Base-by-base conservation (phyloP, 2,797 vertebrate genomes). In the Vespertilio murinus region DNA sequence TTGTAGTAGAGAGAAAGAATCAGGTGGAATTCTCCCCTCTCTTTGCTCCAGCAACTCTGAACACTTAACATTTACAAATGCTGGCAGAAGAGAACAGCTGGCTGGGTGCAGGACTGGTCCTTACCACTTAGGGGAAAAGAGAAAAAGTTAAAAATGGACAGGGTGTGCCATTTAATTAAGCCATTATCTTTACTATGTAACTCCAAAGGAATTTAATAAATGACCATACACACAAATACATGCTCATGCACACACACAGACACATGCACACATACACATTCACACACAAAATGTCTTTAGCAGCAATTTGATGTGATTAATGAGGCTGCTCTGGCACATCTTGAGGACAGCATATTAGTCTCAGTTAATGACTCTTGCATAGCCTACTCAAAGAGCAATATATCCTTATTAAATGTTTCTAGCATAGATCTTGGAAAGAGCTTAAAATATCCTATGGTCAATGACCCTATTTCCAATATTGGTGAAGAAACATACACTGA, bases 261-360 rank as follows among this genome's bases (percentile, higher is more conserved):
- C 52, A 69, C 80, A 47, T 49, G 47, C 47, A 47, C 56, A 94
- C 8, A 47, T 42, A 71, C 38, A 82, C 1, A 70, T 64, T 65
- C 69, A 54, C 0, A 9, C 10, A 59, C 84, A 83, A 28, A 87
- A 12, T 69, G 54, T 73, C 87, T 75, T 17, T 90, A 95, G 59
- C 28, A 88, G 16, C 74, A 92, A 88, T 81, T 28, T 94, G 77
- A 3, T 8, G n/a, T 42, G 91, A 94, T 96, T 97, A 82, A 64
- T 96, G 90, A 95, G 10, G 5, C 5, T 96, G 1, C 4, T 93
- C 23, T 81, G 23, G 90, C 94, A 85, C 85, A 79, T 94, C 95
- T 91, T 23, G 10, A 95, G 93, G 85, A 93, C 8, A 80, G 85
- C 93, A 38, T 96, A 96, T 97, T 97, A 97, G 96, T 97, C 91